Evolutionary conservation across 2,888 invertebrate genomes (phyloP).

Genomic region (Tridacna crocea): DNA sequence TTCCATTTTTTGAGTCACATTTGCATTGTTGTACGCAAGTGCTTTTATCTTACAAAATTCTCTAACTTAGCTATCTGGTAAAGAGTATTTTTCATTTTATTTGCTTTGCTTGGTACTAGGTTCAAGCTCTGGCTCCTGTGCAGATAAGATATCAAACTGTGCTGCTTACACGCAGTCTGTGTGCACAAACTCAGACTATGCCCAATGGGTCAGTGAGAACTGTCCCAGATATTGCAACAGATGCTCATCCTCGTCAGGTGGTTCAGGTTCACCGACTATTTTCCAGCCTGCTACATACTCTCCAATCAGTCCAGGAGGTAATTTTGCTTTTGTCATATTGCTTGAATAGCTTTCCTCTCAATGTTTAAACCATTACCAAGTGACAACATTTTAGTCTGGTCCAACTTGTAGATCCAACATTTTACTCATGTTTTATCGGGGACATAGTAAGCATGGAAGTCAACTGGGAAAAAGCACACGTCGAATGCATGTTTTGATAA

Average conservation of each 20-base stretch:
- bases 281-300: constrained; percentile 17
- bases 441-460: no score
- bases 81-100: background rate
- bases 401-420: no score
- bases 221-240: constrained; percentile 66
- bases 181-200: constrained; percentile 60
- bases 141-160: constrained; percentile 65
- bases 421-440: no score
- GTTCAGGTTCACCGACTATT: background rate
- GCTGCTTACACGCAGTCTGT: constrained; percentile 59
- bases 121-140: constrained; percentile 41
- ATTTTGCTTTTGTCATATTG: background rate
- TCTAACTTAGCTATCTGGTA: no score
- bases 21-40: no score
- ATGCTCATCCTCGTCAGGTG: constrained; percentile 45
- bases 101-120: constrained; percentile 19
- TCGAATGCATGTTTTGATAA: no score
- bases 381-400: no score
- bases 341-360: background rate
- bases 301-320: background rate
- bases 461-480: no score
- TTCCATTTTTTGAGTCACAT: no score
- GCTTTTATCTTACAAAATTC: no score
- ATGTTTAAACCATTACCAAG: no score
- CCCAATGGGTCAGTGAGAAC: constrained; percentile 67